Evolutionary conservation across 2,113 vertebrate species (phyloP).

Genomic region (Neopipo cinnamomea): DNA sequence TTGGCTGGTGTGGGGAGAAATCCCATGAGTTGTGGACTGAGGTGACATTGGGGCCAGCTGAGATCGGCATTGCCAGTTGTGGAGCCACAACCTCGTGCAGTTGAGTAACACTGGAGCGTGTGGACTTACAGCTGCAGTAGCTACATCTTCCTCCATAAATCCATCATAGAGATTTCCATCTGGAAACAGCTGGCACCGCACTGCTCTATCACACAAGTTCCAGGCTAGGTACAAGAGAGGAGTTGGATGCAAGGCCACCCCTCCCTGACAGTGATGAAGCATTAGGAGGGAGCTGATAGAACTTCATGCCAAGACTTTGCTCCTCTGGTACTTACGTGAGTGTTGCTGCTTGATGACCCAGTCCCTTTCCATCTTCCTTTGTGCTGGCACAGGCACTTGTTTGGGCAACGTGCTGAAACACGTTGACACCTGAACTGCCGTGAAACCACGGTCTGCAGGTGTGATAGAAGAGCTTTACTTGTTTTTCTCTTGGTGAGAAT

Average conservation of each 20-base stretch:
- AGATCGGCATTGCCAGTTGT: background rate
- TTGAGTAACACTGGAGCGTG: background rate
- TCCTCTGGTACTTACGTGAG: accelerated
- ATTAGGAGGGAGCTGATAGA: background rate
- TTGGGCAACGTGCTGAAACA: background rate
- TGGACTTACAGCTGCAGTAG: background rate
- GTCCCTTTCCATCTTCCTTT: background rate
- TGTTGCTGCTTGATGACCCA: background rate
- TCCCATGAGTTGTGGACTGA: background rate
- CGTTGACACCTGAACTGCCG: accelerated
- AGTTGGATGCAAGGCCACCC: background rate
- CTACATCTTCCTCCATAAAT: background rate
- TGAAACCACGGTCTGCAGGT: background rate
- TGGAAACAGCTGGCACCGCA: background rate
- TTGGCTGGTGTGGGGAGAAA: background rate
- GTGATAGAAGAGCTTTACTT: background rate
- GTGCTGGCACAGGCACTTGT: background rate
- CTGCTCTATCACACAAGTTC: background rate
- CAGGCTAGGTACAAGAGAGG: background rate
- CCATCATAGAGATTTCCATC: background rate
- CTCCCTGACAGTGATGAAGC: background rate
- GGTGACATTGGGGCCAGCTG: background rate
- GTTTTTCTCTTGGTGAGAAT: background rate
- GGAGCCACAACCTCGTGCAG: accelerated
- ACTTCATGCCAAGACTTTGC: background rate